Evolutionary conservation across 1,140 invertebrate species (phyloP), one percentile per base, ranked within the genome.

Genomic region (Papilio machaon): DNA sequence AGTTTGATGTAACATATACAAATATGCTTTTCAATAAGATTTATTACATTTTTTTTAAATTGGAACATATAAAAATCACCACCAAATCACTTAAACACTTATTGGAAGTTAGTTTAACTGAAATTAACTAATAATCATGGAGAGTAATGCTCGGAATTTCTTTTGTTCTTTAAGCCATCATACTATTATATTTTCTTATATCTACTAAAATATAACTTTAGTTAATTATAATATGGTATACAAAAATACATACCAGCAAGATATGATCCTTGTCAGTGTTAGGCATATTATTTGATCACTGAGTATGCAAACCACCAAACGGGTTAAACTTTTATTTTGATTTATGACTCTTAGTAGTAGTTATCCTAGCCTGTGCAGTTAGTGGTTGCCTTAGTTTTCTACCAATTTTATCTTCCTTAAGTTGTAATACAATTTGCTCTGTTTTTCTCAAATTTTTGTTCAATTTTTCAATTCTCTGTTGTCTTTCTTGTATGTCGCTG

Each of bases 391-490:
- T 82, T 8, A 91, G 64, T 58, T 87, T 86, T 58, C 81, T 86
- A 0, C 84, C 86, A 5, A 92, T 70, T 58, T 79, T 81, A 83
- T 94, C 91, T 60, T 70, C 78, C 76, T 90, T 89, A 9, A 92
- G 80, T 23, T 94, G 92, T 8, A 88, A 49, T 6, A 91, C 86
- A 17, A 94, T 82, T 43, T 85, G 83, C 64, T 89, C 86, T 11
- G 87, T 90, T 60, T 89, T 85, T 46, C 80, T 87, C 5, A 92
- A 60, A 74, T 85, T 89, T 70, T 78, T 85, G 47, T 75, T 84
- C 46, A 94, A 76, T 35, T 86, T 82, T n/a, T 94, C 86, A 13
- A 91, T 82, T 38, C 85, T 84, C 6, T 85, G 86, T 43, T 89
- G 84, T 73, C 82, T 84, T 23, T 85, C 82, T 49, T 80, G 43